Conservation (phyloP, 2,797 vertebrate genomes). For the Crocidura indochinensis region DNA sequence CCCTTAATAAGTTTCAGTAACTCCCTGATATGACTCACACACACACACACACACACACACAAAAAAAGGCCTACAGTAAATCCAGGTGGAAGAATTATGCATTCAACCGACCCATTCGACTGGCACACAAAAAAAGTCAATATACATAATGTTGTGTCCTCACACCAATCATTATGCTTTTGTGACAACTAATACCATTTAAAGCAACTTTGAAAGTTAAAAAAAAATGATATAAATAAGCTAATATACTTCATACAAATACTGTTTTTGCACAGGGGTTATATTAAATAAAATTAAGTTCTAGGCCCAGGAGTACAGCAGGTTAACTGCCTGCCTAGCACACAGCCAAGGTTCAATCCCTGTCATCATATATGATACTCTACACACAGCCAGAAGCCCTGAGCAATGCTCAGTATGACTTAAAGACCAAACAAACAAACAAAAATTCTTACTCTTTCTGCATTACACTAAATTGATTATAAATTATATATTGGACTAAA, state of each 20-base stretch:
- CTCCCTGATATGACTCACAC: neutral
- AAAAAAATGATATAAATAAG: neutral
- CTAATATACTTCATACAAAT: no score
- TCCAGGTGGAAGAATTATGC: neutral
- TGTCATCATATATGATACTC: no score
- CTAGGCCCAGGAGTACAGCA: no score
- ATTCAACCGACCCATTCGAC: neutral
- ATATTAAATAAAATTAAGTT: no score
- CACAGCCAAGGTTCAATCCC: no score
- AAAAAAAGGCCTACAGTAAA: neutral
- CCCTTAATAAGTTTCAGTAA: neutral
- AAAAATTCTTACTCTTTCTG: neutral
- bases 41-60: slow-evolving; percentile 3
- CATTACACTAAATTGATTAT: no score
- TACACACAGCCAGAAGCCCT: no score
- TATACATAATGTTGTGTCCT: neutral
- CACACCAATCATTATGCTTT: neutral
- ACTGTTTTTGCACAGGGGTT: no score
- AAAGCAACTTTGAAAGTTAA: neutral
- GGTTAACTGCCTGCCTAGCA: no score
- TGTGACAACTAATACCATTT: neutral
- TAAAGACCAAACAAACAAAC: neutral
- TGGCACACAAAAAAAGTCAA: neutral
- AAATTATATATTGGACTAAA: no score
- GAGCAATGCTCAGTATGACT: no score